Conservation (phyloP, 1,140 invertebrate species). For the Bombus vancouverensis region DNA sequence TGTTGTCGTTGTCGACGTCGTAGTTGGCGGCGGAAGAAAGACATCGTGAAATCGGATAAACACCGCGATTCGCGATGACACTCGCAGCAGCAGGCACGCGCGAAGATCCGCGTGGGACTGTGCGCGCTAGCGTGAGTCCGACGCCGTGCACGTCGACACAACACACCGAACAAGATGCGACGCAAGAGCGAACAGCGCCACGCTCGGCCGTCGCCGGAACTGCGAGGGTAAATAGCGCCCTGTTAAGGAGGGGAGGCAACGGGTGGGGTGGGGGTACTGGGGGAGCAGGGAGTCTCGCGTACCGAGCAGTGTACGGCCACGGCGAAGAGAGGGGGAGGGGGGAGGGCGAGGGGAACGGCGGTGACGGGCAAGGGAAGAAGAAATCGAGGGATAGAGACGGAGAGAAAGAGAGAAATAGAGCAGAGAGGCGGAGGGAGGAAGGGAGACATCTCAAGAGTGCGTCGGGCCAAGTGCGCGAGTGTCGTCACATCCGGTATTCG, state of each 20-base stretch:
- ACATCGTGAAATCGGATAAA: conserved; percentile 1
- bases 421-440: conserved; percentile 21
- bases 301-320: conserved; percentile 5
- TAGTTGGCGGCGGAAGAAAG: background rate
- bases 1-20: background rate
- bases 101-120: conserved; percentile 68
- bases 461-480: conserved; percentile 75
- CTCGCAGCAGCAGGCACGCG: conserved; percentile 49
- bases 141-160: conserved; percentile 45
- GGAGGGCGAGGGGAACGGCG: background rate
- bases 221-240: conserved; percentile 68
- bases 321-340: background rate
- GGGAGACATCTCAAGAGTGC: conserved; percentile 64
- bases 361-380: background rate
- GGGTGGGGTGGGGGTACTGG: background rate
- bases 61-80: conserved; percentile 35
- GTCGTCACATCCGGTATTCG: conserved; percentile 77
- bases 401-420: conserved; percentile 4
- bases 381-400: background rate
- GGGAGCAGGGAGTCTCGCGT: conserved; percentile 6
- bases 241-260: conserved; percentile 40
- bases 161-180: conserved; percentile 55
- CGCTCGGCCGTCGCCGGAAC: conserved; percentile 59
- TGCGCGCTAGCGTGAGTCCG: conserved; percentile 50
- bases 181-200: conserved; percentile 53